Conservation (phyloP, 2,888 invertebrate species). For the Lochmaea crataegi region DNA sequence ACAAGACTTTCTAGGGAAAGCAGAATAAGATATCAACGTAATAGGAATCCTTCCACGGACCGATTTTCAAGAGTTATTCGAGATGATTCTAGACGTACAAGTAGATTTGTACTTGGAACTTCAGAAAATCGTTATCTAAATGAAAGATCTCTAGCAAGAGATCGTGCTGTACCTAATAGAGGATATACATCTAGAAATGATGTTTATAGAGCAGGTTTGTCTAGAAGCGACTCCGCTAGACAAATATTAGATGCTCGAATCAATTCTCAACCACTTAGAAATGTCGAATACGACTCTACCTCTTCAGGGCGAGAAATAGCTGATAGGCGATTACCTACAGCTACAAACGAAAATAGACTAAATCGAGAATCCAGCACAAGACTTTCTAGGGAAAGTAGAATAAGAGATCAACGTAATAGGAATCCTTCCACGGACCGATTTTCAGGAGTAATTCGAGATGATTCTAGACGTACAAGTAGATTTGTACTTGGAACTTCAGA, state of each 20-base stretch:
- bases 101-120: background rate
- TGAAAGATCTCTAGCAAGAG: background rate
- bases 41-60: background rate
- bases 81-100: background rate
- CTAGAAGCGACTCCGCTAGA: constrained; percentile 44
- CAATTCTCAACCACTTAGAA: constrained; percentile 12
- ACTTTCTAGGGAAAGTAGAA: no score
- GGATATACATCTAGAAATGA: background rate
- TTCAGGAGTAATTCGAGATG: background rate
- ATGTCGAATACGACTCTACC: no score
- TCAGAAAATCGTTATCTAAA: background rate
- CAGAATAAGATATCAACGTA: background rate
- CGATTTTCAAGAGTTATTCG: background rate
- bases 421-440: background rate
- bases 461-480: constrained; percentile 2
- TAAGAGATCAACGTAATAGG: background rate
- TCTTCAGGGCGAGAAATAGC: no score
- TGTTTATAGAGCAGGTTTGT: constrained; percentile 21
- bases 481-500: background rate
- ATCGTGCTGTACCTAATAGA: background rate
- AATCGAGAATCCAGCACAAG: background rate
- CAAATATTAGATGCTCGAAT: constrained; percentile 29
- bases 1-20: no score
- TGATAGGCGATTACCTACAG: background rate
- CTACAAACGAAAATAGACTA: constrained; percentile 2